Evolutionary conservation across 2,113 vertebrate genomes (phyloP).

Genomic region (Sphaerodactylus townsendi): DNA sequence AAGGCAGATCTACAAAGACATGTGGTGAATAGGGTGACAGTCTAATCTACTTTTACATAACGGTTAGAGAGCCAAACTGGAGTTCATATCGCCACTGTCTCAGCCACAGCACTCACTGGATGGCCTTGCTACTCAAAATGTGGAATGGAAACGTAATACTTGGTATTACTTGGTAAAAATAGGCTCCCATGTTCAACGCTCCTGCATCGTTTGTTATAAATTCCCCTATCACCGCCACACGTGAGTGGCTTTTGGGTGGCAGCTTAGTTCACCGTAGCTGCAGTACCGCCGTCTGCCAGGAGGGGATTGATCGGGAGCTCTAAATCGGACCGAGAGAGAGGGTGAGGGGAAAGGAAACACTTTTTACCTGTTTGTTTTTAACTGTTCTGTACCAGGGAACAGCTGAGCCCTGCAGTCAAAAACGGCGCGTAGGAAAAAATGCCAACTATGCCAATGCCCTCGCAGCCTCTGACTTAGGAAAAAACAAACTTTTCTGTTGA

Average conservation of each 20-base stretch:
- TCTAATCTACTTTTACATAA: too few relatives aligned
- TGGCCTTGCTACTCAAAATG: neutral
- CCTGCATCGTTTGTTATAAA: neutral
- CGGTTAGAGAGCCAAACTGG: too few relatives aligned
- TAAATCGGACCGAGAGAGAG: neutral
- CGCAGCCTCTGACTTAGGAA: neutral
- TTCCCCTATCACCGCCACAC: neutral
- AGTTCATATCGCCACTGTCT: too few relatives aligned
- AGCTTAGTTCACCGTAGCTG: neutral
- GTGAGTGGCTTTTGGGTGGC: neutral
- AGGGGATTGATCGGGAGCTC: neutral
- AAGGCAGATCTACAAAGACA: too few relatives aligned
- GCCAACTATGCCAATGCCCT: neutral
- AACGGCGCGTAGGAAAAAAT: neutral
- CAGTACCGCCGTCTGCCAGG: neutral
- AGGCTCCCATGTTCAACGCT: neutral
- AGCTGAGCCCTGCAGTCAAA: neutral
- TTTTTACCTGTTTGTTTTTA: neutral
- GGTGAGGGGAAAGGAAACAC: neutral
- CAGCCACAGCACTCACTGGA: too few relatives aligned
- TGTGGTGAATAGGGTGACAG: too few relatives aligned
- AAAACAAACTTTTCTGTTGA: too few relatives aligned
- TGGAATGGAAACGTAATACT: too few relatives aligned
- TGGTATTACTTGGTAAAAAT: too few relatives aligned
- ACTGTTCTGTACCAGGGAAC: neutral